A percentile compares a stretch with the other conserved stretches of the same genome.
Evolutionary conservation across 2,113 vertebrate genomes (phyloP).

Genomic region (Hiodon tergisus): DNA sequence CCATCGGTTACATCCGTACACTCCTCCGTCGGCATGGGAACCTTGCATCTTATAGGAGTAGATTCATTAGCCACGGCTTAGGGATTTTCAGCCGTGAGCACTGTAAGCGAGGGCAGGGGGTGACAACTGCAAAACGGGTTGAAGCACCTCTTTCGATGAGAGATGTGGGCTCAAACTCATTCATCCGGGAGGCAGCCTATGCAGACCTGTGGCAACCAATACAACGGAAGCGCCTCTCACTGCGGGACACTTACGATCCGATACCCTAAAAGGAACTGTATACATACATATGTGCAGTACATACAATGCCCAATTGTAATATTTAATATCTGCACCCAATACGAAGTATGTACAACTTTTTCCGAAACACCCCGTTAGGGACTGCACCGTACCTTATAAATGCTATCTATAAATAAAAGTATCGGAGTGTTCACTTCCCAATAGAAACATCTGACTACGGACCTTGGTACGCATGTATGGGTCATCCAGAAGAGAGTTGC

Average conservation of each 20-base stretch:
- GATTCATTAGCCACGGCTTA: too few relatives aligned
- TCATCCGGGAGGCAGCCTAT: neutral
- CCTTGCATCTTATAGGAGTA: too few relatives aligned
- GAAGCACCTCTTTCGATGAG: too few relatives aligned
- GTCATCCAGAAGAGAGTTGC: neutral
- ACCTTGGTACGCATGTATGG: neutral
- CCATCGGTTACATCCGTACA: too few relatives aligned
- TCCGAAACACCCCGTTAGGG: conserved; percentile 2
- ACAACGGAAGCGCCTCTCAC: neutral
- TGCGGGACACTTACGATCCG: neutral
- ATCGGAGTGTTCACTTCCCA: conserved; percentile 15
- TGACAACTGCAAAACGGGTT: too few relatives aligned
- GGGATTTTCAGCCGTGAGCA: too few relatives aligned
- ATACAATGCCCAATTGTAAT: neutral
- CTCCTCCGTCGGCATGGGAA: too few relatives aligned
- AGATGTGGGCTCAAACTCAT: too few relatives aligned
- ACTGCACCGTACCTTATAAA: conserved; percentile 16
- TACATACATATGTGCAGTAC: conserved; percentile 3
- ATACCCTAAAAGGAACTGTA: neutral
- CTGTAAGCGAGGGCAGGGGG: too few relatives aligned
- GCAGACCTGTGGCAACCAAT: neutral
- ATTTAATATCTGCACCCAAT: conserved; percentile 12
- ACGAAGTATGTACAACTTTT: neutral
- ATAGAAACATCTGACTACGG: neutral
- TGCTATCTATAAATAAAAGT: conserved; percentile 12